Conservation (phyloP, 1,140 invertebrate species). For the Homalodisca vitripennis region DNA sequence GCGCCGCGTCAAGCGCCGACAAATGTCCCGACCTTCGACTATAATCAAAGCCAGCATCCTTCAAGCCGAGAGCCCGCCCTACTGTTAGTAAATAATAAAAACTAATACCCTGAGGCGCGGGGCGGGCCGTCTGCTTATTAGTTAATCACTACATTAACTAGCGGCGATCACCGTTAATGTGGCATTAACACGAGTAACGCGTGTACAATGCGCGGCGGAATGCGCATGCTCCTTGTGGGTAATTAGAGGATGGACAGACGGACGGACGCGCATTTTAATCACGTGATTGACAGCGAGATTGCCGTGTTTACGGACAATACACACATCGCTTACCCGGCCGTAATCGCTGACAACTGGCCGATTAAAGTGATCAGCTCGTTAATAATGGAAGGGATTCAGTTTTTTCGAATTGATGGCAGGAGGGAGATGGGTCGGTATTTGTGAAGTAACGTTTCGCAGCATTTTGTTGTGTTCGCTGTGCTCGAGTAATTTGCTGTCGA, state of each 20-base stretch:
- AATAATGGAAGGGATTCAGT: too few relatives aligned
- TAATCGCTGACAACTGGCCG: neutral
- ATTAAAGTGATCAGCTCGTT: too few relatives aligned
- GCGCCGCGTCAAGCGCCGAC: too few relatives aligned
- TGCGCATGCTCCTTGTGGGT: neutral
- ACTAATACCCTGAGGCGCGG: neutral
- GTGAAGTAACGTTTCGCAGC: too few relatives aligned
- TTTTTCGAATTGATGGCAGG: too few relatives aligned
- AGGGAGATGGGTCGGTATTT: too few relatives aligned
- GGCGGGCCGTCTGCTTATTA: neutral
- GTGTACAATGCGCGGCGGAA: neutral
- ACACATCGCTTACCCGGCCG: neutral
- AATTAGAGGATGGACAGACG: conserved; percentile 4
- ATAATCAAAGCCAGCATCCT: neutral
- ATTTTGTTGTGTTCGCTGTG: too few relatives aligned
- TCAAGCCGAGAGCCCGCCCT: neutral
- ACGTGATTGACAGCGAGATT: conserved; percentile 6
- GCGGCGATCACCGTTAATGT: neutral
- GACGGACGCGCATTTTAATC: neutral
- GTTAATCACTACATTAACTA: neutral
- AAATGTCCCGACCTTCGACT: too few relatives aligned
- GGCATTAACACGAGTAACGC: neutral
- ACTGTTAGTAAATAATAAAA: neutral
- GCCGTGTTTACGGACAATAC: neutral
- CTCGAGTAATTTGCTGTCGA: too few relatives aligned